Evolutionary conservation across 1,140 invertebrate species (phyloP).

Genomic region (Coelopa frigida): DNA sequence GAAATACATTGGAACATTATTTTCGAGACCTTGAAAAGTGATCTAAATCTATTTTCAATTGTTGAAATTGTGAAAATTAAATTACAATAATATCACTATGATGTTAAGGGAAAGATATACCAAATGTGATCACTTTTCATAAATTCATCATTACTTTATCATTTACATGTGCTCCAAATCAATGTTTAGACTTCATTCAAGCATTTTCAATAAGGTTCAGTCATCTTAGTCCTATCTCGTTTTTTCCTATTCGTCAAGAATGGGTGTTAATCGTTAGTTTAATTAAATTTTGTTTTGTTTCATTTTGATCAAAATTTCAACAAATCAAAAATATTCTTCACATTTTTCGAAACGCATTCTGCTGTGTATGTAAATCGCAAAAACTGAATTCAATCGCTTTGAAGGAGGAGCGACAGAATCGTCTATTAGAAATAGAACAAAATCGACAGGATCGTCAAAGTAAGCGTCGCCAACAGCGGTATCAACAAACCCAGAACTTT

Average conservation of each 20-base stretch:
- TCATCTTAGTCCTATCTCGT: too few relatives aligned
- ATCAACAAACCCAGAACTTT: conserved; percentile 64
- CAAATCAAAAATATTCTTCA: too few relatives aligned
- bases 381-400: neutral
- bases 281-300: neutral
- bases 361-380: neutral
- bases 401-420: conserved; percentile 59
- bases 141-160: too few relatives aligned
- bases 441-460: conserved; percentile 60
- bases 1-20: conserved; percentile 16
- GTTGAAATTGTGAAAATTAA: neutral
- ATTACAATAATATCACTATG: neutral
- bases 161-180: too few relatives aligned
- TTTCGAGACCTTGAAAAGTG: conserved; percentile 24
- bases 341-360: neutral
- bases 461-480: conserved; percentile 57
- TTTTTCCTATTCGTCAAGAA: too few relatives aligned
- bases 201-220: too few relatives aligned
- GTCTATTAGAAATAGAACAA: conserved; percentile 59
- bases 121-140: too few relatives aligned
- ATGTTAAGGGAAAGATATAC: too few relatives aligned
- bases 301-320: neutral
- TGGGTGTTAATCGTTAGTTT: too few relatives aligned
- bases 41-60: conserved; percentile 16
- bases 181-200: too few relatives aligned